These are phyloP conservation scores for Chelmon rostratus DNA, from an alignment of 2,797 vertebrate species.

Conservation along the genomic window DNA sequence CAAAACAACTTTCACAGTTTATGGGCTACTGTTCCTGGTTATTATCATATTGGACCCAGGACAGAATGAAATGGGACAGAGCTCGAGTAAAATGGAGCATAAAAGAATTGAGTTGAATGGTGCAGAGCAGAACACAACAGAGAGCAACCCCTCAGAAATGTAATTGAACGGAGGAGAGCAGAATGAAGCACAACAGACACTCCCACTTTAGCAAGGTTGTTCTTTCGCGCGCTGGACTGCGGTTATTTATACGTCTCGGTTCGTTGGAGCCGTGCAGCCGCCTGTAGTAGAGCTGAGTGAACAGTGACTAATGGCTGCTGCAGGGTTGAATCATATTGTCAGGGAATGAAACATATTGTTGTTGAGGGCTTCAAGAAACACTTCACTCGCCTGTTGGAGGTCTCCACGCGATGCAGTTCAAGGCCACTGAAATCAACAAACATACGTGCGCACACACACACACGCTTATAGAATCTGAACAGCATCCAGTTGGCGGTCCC, in stretches of 20 bases:
- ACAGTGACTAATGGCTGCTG: slow-evolving; percentile 78
- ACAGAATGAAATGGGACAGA: slow-evolving; percentile 35
- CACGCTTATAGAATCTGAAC: slow-evolving; percentile 3
- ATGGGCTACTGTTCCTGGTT: slow-evolving; percentile 20
- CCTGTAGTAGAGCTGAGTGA: slow-evolving; percentile 68
- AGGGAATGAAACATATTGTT: slow-evolving; percentile 71
- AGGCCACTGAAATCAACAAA: slow-evolving; percentile 29
- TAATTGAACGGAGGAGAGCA: slow-evolving; percentile 47
- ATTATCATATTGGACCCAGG: slow-evolving; percentile 36
- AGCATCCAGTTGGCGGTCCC: slow-evolving; percentile 18
- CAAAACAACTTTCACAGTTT: slow-evolving; percentile 29
- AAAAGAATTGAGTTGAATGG: slow-evolving; percentile 32
- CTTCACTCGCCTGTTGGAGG: slow-evolving; percentile 53
- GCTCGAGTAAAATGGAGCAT: slow-evolving; percentile 31
- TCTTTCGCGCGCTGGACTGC: slow-evolving; percentile 35
- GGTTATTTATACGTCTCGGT: slow-evolving; percentile 74
- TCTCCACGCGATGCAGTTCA: slow-evolving; percentile 21
- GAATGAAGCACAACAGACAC: slow-evolving; percentile 55
- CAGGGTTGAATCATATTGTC: slow-evolving; percentile 76
- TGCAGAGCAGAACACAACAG: slow-evolving; percentile 19
- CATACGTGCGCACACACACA: slow-evolving; percentile 3
- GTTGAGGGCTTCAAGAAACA: slow-evolving; percentile 72
- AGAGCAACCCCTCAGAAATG: slow-evolving; percentile 35
- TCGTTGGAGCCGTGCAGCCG: slow-evolving; percentile 59
- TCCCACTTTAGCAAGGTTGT: slow-evolving; percentile 40